These are phyloP conservation scores for Exephanes ischioxanthus DNA, from an alignment of 2,888 invertebrate genomes.

Conservation along the genomic window DNA sequence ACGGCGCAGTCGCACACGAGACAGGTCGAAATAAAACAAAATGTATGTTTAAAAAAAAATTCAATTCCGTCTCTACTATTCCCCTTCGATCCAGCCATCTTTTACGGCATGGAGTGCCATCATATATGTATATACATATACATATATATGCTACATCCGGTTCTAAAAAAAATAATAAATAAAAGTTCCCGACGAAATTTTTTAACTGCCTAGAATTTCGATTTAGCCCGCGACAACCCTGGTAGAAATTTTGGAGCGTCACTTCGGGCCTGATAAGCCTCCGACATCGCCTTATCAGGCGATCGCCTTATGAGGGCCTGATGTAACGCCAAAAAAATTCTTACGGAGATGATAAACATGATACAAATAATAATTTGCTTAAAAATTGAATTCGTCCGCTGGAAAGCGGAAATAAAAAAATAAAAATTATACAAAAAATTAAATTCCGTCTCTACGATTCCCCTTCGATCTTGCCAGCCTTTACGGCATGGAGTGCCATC, in stretches of 20 bases:
- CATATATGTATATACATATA: constrained; percentile 59
- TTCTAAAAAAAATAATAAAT: neutral
- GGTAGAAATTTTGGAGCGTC: neutral
- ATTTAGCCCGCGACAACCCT: neutral
- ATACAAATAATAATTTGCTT: neutral
- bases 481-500: constrained; percentile 50
- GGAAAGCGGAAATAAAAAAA: constrained; percentile 57
- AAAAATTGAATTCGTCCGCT: constrained; percentile 22
- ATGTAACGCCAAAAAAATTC: no score
- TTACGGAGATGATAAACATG: neutral
- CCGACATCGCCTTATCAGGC: no score
- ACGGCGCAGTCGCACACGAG: constrained; percentile 63
- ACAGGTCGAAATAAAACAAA: constrained; percentile 56
- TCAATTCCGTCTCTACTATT: constrained; percentile 46
- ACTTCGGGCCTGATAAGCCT: no score
- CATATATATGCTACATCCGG: constrained; percentile 28
- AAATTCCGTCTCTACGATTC: constrained; percentile 46
- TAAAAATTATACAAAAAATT: neutral
- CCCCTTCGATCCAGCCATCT: constrained; percentile 42
- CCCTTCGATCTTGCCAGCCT: constrained; percentile 41
- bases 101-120: constrained; percentile 47
- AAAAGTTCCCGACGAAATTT: neutral
- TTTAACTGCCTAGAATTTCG: neutral
- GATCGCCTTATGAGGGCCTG: no score
- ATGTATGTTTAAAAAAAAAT: neutral